Base-by-base conservation (phyloP, 1,140 invertebrate genomes). In the Zophobas morio region DNA sequence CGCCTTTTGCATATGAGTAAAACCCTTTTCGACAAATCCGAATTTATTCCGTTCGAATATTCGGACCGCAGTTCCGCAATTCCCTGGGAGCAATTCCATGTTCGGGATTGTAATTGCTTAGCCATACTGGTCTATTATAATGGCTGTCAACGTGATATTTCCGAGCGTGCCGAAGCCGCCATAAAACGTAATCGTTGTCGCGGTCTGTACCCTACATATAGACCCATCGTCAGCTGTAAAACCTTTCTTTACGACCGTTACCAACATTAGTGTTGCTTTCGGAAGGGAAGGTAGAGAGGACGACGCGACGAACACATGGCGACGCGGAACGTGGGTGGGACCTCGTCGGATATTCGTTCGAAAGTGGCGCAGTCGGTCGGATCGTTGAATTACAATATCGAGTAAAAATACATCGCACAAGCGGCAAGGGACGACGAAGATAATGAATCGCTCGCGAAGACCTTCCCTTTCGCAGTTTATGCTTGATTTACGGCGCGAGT, bases 121-220 rank as follows among this genome's bases (percentile, higher is more conserved):
- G 60, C 39, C 60, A 66, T 66, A 37, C 39, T 66, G 60, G 60
- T 66, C 34, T 57, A 57, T 57, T 40, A 54, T 56, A 56, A 56
- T 73, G 36, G 70, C 35, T 72, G 71, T 73, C 71, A 73, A 73
- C 46, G 70, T 56, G 20, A 56, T 73, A 73, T 73, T 73, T 73
- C 71, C 51, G 51, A 49, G 70, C 8, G 33, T 36, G 70, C 46
- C 39, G 49, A 54, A 73, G 32, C 71, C 35, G 51, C 36, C 49
- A 73, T 73, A 73, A 73, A 73, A 73, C n/a, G 39, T 73, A 54
- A 73, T 73, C 71, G 71, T 73, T 32, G 49, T 70, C 36, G 0
- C 6, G 71, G 71, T 73, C 51, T 53, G 49, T 56, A 56, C 6
- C 37, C 37, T 42, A 72, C 46, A 42, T 54, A 36, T 20, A 73